phyloP scores from a whole-genome alignment of 2,797 vertebrate species.

The Heliangelus exortis region DNA sequence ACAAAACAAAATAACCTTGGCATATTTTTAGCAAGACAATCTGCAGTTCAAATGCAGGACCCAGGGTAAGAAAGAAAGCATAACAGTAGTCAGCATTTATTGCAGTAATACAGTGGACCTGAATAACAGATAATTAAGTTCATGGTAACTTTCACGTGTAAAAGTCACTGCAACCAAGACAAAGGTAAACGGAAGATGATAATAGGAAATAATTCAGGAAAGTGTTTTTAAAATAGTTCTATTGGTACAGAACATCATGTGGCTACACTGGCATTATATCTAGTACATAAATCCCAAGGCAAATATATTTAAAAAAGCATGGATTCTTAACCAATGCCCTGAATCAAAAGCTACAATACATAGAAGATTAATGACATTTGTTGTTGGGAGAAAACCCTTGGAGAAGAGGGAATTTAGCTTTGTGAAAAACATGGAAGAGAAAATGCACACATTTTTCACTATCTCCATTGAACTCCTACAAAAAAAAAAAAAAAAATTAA shows the following conservation, averaged over 20 bases:
- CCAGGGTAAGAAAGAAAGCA: background rate
- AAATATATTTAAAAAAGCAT: background rate
- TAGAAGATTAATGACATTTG: background rate
- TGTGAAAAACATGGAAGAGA: background rate
- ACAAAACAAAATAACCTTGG: background rate
- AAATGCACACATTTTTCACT: background rate
- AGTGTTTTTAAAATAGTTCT: background rate
- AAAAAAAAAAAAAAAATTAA: background rate
- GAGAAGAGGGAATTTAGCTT: background rate
- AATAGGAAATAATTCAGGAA: background rate
- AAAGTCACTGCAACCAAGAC: background rate
- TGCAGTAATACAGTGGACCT: background rate
- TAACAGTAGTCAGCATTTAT: background rate
- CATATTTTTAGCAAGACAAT: background rate
- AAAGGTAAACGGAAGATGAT: slow-evolving; percentile 7
- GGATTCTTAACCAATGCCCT: background rate
- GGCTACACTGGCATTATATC: background rate
- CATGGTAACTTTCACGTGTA: slow-evolving; percentile 13
- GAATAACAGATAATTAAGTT: slow-evolving; percentile 32
- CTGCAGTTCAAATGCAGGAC: background rate
- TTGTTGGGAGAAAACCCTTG: background rate
- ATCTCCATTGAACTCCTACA: background rate
- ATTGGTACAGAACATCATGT: background rate
- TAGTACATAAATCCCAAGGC: background rate
- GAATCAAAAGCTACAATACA: background rate